These are phyloP conservation scores for Sinhomidia bicolor DNA, from an alignment of 2,888 invertebrate genomes.

Conservation along the genomic window DNA sequence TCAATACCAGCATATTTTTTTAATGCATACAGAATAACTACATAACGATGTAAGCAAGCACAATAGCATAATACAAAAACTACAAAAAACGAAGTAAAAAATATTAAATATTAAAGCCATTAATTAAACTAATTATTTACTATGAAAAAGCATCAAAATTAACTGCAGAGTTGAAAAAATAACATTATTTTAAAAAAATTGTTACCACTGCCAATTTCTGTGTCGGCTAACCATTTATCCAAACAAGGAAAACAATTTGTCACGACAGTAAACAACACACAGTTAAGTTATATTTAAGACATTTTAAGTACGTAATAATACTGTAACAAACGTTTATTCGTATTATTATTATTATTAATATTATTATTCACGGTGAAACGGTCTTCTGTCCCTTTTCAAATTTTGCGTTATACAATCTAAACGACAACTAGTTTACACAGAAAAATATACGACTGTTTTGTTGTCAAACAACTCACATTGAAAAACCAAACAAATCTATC, in stretches of 20 bases:
- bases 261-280: constrained; percentile 20
- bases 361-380: no score
- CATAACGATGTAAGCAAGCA: no score
- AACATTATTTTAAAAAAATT: not conserved
- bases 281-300: not conserved
- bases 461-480: no score
- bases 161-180: not conserved
- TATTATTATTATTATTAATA: constrained; percentile 5
- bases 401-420: no score
- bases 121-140: no score
- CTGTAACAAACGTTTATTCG: not conserved
- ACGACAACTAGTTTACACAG: no score
- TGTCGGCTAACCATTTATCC: constrained; percentile 62
- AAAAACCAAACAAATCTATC: no score
- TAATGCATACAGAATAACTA: no score
- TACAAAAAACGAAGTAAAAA: not conserved
- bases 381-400: no score
- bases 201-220: constrained; percentile 57
- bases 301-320: not conserved
- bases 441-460: no score
- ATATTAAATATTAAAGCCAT: no score
- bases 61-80: not conserved
- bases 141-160: not conserved
- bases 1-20: no score
- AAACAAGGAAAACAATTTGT: constrained; percentile 3